Evolutionary conservation across 1,140 invertebrate species (phyloP), one percentile per base, ranked within the genome.

Genomic region (Drosophila pseudoobscura): DNA sequence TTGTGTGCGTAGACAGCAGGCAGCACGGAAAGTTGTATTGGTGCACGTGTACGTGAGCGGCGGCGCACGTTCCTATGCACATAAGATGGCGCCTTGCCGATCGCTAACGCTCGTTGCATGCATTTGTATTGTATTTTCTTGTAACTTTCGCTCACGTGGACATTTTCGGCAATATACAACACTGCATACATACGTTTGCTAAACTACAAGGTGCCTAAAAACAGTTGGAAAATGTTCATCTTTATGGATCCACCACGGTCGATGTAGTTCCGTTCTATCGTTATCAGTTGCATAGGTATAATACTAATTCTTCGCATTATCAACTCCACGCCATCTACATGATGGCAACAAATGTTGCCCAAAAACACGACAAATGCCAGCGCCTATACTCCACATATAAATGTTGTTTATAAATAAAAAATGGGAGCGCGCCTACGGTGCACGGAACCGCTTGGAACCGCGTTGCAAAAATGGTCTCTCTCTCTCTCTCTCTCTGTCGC

Each of bases 391-490:
- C 87, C 87, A 90, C 87, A 87, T 76, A 71, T 45, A 70, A 69
- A 69, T 73, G 72, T 72, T 73, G 76, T 83, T 90, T 90, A 90
- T 88, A 90, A 89, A 89, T 83, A 90, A 83, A 78, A 83, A 78
- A 75, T 88, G 77, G 78, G 78, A 88, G 78, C 78, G 74, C 43
- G 70, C 78, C 66, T 79, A 83, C 58, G 80, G 78, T 89, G 84
- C 89, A 89, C 89, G 89, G 89, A 89, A 90, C 84, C 84, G 84
- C 69, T 87, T 90, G 84, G 89, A 90, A 90, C 78, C 75, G 66
- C 72, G 63, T 83, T 88, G 83, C 83, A 88, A 88, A 88, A 76
- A 64, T 87, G 51, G 57, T 59, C 53, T n/a, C 9, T 57, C 39
- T 50, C 39, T 57, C 39, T 50, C 39, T 64, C 52, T 56, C 43